phyloP scores from a whole-genome alignment of 2,113 vertebrate species.

The Pterocles burchelli region DNA sequence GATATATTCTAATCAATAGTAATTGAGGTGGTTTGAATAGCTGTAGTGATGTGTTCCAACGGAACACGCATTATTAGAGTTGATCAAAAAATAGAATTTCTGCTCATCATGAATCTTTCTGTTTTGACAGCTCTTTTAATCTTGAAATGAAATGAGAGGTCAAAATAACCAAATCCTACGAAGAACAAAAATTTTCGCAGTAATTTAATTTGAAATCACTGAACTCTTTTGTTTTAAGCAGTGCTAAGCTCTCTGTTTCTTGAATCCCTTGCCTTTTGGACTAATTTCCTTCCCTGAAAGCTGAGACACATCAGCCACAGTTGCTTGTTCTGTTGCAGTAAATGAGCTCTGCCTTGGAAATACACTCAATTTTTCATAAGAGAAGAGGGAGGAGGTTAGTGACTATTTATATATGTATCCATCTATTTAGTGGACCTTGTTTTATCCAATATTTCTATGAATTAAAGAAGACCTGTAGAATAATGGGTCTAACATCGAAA shows the following conservation, averaged over 20 bases:
- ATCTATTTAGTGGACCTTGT: not conserved
- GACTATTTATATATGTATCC: not conserved
- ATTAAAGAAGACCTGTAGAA: not conserved
- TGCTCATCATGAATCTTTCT: not conserved
- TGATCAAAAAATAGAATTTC: not conserved
- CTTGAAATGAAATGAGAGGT: constrained; percentile 2
- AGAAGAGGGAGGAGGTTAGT: fast-evolving
- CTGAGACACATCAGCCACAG: not conserved
- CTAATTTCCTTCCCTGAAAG: not conserved
- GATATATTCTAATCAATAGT: constrained; percentile 2
- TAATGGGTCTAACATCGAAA: not conserved
- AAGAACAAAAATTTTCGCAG: not conserved
- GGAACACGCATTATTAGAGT: not conserved
- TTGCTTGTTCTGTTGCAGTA: not conserved
- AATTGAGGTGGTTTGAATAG: constrained; percentile 1
- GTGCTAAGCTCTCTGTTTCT: not conserved
- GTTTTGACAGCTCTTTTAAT: constrained; percentile 16
- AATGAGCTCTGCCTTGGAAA: not conserved
- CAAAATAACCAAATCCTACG: not conserved
- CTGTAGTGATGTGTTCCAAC: not conserved
- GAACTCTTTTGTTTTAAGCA: not conserved
- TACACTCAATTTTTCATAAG: fast-evolving
- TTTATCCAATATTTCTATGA: not conserved
- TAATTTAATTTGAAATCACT: not conserved
- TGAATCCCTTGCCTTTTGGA: not conserved